These are phyloP conservation scores for Lamprologus sp. DNA, from an alignment of 2,113 vertebrate genomes.

Conservation along the genomic window DNA sequence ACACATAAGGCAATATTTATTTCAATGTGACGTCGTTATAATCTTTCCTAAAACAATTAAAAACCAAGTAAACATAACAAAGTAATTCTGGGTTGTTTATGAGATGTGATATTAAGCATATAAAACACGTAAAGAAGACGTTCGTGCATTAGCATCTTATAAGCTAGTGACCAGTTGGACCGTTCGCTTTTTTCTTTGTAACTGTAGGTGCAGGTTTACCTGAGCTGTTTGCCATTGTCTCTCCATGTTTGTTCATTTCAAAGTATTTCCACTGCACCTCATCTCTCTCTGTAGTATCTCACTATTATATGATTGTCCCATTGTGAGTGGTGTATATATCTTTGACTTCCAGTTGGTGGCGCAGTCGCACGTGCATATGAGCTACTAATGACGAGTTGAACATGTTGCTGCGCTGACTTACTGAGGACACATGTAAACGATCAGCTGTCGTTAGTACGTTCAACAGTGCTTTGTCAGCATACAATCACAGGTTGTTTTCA, in stretches of 20 bases:
- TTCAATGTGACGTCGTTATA: neutral
- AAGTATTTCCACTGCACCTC: neutral
- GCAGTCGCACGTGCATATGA: neutral
- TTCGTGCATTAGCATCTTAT: neutral
- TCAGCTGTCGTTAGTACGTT: neutral
- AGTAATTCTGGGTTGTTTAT: neutral
- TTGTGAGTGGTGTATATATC: neutral
- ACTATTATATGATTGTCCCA: neutral
- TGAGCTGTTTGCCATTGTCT: fast-evolving
- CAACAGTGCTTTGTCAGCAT: neutral
- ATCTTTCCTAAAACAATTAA: neutral
- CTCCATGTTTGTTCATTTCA: neutral
- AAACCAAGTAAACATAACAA: neutral
- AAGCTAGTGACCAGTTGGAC: neutral
- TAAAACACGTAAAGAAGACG: neutral
- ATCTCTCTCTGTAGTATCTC: neutral
- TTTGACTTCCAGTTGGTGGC: neutral
- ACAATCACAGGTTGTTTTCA: neutral
- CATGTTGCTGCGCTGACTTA: neutral
- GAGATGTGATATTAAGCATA: neutral
- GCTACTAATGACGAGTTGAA: neutral
- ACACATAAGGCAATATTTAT: neutral
- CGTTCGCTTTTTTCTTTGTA: neutral
- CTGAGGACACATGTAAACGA: fast-evolving
- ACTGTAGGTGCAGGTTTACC: neutral